Evolutionary conservation across 2,888 invertebrate species (phyloP), one percentile per base, ranked within the genome.

Genomic region (Chrysodeixis includens): DNA sequence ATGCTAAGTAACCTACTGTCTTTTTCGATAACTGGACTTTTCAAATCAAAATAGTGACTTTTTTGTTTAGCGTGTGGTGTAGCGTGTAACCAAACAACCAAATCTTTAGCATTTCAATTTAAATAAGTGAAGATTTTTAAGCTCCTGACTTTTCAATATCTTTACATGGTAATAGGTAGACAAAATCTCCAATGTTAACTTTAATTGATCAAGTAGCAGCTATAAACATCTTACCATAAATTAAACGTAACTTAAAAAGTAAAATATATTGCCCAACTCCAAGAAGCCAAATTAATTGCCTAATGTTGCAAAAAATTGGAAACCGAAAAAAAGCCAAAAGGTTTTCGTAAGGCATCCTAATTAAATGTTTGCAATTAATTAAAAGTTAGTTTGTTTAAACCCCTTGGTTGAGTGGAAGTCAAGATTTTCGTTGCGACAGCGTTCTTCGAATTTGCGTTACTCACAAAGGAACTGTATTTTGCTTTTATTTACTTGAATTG

Each of bases 321-420:
- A 61, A 52, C 16, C 53, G 30, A 0, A 54, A 66, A 62, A 60
- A 60, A 55, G 18, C n/a, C 12, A 32, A 64, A 64, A 14, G 32
- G 51, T 71, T 59, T 46, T 53, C 49, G 63, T 40, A 14, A 65
- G 35, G 62, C 52, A 35, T 64, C 69, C 69, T 81, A 81, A 81
- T 83, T 79, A 81, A 84, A 83, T 79, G 74, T 83, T 85, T 82
- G 76, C 76, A 70, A 79, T 83, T 83, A 82, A 83, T 84, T 85
- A 78, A 83, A 82, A 77, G 69, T 59, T 62, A 69, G 22, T 66
- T 67, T 54, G 62, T 73, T 69, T 64, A 18, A 59, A 66, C 52
- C 49, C 53, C 18, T 66, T 54, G 44, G 64, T 67, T 22, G 60
- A 60, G 55, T 64, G 54, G 59, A 60, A 64, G 60, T 59, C 44